phyloP scores from a whole-genome alignment of 2,113 vertebrate genomes.

The Pangasianodon hypophthalmus region DNA sequence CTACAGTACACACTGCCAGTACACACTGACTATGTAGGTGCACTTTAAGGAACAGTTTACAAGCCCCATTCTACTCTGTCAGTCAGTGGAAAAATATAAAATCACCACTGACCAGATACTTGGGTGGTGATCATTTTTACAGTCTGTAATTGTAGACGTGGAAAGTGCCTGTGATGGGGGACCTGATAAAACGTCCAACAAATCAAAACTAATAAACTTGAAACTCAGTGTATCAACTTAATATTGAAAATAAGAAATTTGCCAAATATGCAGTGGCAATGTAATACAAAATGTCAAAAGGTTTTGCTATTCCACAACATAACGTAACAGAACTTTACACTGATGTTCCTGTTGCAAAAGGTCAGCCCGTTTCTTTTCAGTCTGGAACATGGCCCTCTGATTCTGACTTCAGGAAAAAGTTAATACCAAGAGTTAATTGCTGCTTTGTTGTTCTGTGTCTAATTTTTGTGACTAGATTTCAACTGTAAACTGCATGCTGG shows the following conservation, averaged over 20 bases:
- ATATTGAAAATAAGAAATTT: neutral
- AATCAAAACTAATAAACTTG: neutral
- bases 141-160: neutral
- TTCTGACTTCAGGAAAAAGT: neutral
- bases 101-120: neutral
- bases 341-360: neutral
- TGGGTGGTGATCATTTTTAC: neutral
- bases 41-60: neutral
- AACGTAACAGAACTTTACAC: neutral
- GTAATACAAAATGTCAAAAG: neutral
- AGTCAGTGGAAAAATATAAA: neutral
- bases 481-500: neutral
- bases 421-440: neutral
- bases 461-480: neutral
- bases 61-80: neutral
- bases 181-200: neutral
- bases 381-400: neutral
- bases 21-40: neutral
- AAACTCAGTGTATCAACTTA: neutral
- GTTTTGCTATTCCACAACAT: neutral
- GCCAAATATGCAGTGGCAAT: neutral
- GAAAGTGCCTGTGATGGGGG: no score
- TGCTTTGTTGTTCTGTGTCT: neutral
- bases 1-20: neutral
- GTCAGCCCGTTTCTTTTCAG: neutral